Base-by-base conservation (phyloP, 2,797 vertebrate species). In the Anisognathus igniventris region DNA sequence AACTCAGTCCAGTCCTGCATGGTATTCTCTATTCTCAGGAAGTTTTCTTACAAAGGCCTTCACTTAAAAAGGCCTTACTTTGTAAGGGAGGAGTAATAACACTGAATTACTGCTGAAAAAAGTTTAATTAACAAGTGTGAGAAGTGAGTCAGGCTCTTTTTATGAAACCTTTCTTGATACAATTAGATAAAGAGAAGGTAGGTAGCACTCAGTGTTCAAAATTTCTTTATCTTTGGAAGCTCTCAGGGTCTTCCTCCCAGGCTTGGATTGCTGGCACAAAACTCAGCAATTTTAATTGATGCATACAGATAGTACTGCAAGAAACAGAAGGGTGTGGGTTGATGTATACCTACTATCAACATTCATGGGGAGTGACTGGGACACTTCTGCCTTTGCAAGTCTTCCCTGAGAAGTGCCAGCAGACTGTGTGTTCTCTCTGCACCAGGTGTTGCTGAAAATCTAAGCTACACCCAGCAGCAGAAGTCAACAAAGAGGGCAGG, bases 111-210 rank as follows among this genome's bases (percentile, higher is more conserved):
- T 90, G 39, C 54, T 72, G 85, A 90, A 93, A 78, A 45, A 64
- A 45, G 27, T 79, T 82, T 92, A 94, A 94, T 93, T 95, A 93
- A 56, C 74, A 92, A 78, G 56, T 56, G 47, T 61, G 48, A 94
- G 64, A 82, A 62, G 23, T 71, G 77, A 94, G 60, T 89, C 74
- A 92, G 73, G 44, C 28, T 75, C 24, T 72, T 22, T 68, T 54
- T 27, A 24, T 82, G 77, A 92, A 94, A 88, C 16, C 27, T 78
- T 78, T 56, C 22, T 31, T 88, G 88, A 83, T 88, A 73, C 37
- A 70, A 35, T 88, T 71, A 88, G 79, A 94, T 86, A 85, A 93
- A 92, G 42, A 88, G 37, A 67, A 86, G 35, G 65, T 51, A 86
- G 44, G 51, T 62, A 95, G 72, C 17, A 19, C 25, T 78, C 54